These are phyloP conservation scores for Prunella strophiata DNA, from an alignment of 2,797 vertebrate species.

Conservation along the genomic window DNA sequence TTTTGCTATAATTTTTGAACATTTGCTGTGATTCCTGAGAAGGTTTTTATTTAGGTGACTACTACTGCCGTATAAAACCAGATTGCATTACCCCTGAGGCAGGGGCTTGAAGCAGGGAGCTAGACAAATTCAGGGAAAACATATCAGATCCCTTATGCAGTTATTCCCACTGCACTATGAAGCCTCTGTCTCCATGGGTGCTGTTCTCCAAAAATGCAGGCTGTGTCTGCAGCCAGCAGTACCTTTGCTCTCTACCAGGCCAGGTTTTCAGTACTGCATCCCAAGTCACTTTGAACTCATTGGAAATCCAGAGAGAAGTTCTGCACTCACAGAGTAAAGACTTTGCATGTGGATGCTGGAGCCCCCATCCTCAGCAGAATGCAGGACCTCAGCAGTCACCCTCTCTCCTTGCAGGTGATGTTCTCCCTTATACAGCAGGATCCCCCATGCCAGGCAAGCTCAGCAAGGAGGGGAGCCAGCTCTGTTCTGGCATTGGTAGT, in stretches of 20 bases:
- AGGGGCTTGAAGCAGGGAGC: background rate
- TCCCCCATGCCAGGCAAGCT: fast-evolving
- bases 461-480: background rate
- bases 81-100: background rate
- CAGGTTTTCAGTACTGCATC: background rate
- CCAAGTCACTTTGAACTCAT: background rate
- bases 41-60: background rate
- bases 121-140: background rate
- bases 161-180: background rate
- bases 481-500: background rate
- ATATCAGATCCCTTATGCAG: background rate
- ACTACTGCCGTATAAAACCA: background rate
- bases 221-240: background rate
- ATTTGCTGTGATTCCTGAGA: background rate
- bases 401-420: background rate
- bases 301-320: background rate
- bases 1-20: background rate
- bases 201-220: background rate
- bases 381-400: background rate
- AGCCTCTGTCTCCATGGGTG: background rate
- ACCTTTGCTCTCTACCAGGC: background rate
- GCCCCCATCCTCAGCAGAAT: background rate
- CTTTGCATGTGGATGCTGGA: background rate
- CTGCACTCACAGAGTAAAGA: background rate
- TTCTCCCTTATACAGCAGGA: background rate